Evolutionary conservation across 2,113 vertebrate genomes (phyloP).

Genomic region (Salvelinus alpinus): DNA sequence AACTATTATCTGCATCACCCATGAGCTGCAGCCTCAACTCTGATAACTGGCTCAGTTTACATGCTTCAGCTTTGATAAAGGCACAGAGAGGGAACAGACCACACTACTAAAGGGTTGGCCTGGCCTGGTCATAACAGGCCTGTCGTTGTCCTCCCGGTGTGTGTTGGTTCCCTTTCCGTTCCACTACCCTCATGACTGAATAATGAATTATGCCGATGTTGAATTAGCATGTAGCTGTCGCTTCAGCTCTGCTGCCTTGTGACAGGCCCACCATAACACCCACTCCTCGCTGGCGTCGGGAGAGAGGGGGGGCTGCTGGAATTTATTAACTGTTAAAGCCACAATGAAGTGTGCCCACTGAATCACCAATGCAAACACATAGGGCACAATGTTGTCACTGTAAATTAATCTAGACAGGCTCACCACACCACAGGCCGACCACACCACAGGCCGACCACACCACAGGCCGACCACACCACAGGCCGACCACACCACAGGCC

Average conservation of each 20-base stretch:
- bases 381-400: conserved; percentile 59
- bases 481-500: conserved; percentile 15
- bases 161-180: conserved; percentile 73
- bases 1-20: not conserved
- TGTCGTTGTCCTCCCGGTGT: conserved; percentile 65
- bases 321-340: conserved; percentile 78
- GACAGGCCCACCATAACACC: conserved; percentile 76
- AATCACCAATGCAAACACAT: conserved; percentile 73
- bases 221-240: conserved; percentile 83
- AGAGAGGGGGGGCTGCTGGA: conserved; percentile 58
- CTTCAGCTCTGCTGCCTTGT: conserved; percentile 69
- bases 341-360: conserved; percentile 70
- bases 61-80: conserved; percentile 43
- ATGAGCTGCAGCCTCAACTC: conserved; percentile 6
- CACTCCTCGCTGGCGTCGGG: conserved; percentile 31
- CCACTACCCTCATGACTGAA: conserved; percentile 72
- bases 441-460: conserved; percentile 20
- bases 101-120: conserved; percentile 42
- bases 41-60: conserved; percentile 33
- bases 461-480: conserved; percentile 46
- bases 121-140: conserved; percentile 67
- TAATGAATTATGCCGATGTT: conserved; percentile 79
- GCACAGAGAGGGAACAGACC: conserved; percentile 36
- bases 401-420: conserved; percentile 59
- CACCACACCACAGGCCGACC: conserved; percentile 42